Percentiles rank a stretch among this genome's conserved stretches.
Conservation (phyloP, 2,888 invertebrate species). For the Eustalomyia histrio region DNA sequence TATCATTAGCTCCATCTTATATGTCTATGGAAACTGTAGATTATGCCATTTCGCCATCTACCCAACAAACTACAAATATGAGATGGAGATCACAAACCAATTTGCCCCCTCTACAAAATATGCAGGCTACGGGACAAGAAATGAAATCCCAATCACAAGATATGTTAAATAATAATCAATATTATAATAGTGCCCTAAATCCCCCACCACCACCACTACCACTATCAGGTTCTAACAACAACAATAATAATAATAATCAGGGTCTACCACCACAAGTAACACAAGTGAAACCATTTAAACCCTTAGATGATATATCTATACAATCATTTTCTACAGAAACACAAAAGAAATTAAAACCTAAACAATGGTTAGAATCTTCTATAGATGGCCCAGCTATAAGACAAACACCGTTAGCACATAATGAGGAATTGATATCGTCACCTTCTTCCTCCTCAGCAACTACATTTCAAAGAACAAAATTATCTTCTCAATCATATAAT, state of each 20-base stretch:
- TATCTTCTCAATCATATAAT: slow-evolving; percentile 78
- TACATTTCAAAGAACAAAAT: slow-evolving; percentile 70
- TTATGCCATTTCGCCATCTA: slow-evolving; percentile 69
- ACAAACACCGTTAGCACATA: slow-evolving; percentile 45
- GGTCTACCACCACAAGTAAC: slow-evolving; percentile 66
- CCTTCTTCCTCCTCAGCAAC: not conserved
- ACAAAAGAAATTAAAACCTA: slow-evolving; percentile 76
- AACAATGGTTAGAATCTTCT: slow-evolving; percentile 79
- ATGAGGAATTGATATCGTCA: slow-evolving; percentile 8
- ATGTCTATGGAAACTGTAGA: slow-evolving; percentile 70
- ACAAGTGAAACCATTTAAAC: slow-evolving; percentile 68
- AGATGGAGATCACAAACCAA: slow-evolving; percentile 62
- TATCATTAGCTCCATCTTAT: slow-evolving; percentile 75
- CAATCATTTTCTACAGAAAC: slow-evolving; percentile 74
- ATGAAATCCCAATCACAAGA: slow-evolving; percentile 75
- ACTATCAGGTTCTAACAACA: slow-evolving; percentile 1
- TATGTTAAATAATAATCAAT: slow-evolving; percentile 71
- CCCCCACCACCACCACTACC: slow-evolving; percentile 66
- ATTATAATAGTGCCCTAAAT: slow-evolving; percentile 55
- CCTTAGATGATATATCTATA: slow-evolving; percentile 76
- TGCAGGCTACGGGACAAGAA: slow-evolving; percentile 60
- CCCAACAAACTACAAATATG: slow-evolving; percentile 27
- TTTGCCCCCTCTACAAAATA: slow-evolving; percentile 54
- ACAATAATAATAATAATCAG: not conserved
- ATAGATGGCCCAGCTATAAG: slow-evolving; percentile 76